phyloP scores from a whole-genome alignment of 53 echinoderm and acorn worm species.

The Apostichopus leukothele region DNA sequence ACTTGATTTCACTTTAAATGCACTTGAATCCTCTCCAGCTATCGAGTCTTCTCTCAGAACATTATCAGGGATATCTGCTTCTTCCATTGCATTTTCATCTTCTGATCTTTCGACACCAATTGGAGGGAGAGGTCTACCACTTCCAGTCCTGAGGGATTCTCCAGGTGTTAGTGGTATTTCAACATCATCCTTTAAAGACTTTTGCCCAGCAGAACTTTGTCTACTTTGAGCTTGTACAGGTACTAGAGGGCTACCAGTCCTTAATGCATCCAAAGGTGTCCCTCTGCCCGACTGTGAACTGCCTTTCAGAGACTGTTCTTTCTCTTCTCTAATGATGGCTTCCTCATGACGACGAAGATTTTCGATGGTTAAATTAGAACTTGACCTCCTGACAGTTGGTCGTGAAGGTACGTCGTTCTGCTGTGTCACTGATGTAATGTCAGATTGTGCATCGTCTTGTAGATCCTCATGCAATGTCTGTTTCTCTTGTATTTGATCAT shows the following conservation, averaged over 20 bases:
- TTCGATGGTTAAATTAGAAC: constrained; percentile 90
- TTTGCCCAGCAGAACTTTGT: constrained; percentile 42
- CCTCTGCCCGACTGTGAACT: constrained; percentile 52
- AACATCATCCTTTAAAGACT: constrained; percentile 33
- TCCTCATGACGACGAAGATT: constrained; percentile 84
- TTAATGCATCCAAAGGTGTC: constrained; percentile 46
- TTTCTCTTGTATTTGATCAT: not conserved
- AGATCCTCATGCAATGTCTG: not conserved
- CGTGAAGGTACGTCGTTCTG: not conserved
- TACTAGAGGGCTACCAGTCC: constrained; percentile 67
- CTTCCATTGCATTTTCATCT: not conserved
- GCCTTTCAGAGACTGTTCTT: constrained; percentile 47
- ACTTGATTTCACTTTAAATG: constrained; percentile 51
- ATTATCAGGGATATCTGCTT: not conserved
- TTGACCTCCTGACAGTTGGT: constrained; percentile 45
- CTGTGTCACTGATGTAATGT: constrained; percentile 20
- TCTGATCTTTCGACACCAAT: constrained; percentile 62
- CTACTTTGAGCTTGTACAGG: constrained; percentile 68
- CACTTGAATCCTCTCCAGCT: not conserved
- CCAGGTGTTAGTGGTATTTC: constrained; percentile 43
- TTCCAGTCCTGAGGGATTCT: constrained; percentile 78
- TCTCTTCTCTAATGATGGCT: constrained; percentile 53
- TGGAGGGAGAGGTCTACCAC: constrained; percentile 87
- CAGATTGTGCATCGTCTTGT: not conserved
- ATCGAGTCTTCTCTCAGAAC: not conserved